These are phyloP conservation scores for Vulpes ferrilata DNA, from an alignment of 2,113 vertebrate genomes.

Conservation along the genomic window DNA sequence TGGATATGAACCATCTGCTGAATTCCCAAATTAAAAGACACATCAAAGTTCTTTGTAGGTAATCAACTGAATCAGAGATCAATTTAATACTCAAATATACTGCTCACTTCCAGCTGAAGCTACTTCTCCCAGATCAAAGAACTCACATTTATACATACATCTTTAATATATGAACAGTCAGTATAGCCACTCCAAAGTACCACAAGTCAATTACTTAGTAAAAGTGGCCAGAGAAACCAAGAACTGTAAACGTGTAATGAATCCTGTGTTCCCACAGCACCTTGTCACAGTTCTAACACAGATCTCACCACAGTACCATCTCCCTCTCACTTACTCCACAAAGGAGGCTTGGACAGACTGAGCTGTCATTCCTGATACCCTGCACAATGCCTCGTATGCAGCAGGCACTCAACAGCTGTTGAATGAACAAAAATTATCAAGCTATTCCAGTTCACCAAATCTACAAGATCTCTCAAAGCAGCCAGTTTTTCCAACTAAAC, in stretches of 20 bases:
- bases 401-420: background rate
- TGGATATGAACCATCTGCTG: background rate
- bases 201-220: constrained; percentile 12
- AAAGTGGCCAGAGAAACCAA: constrained; percentile 4
- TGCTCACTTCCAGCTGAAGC: constrained; percentile 22
- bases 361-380: background rate
- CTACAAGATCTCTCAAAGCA: background rate
- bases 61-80: constrained; percentile 15
- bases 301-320: background rate
- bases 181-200: background rate
- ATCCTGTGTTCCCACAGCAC: background rate
- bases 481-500: constrained; percentile 23
- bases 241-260: constrained; percentile 8
- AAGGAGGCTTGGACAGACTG: background rate
- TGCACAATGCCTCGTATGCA: background rate
- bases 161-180: background rate
- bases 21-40: constrained; percentile 56
- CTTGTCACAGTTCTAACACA: background rate
- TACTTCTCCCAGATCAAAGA: background rate
- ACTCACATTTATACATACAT: background rate
- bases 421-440: constrained; percentile 29
- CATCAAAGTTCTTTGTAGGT: background rate
- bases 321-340: background rate
- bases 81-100: constrained; percentile 27
- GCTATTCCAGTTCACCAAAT: constrained; percentile 47